Base-by-base conservation (phyloP, 2,113 vertebrate species). In the Mionectes macconnelli region DNA sequence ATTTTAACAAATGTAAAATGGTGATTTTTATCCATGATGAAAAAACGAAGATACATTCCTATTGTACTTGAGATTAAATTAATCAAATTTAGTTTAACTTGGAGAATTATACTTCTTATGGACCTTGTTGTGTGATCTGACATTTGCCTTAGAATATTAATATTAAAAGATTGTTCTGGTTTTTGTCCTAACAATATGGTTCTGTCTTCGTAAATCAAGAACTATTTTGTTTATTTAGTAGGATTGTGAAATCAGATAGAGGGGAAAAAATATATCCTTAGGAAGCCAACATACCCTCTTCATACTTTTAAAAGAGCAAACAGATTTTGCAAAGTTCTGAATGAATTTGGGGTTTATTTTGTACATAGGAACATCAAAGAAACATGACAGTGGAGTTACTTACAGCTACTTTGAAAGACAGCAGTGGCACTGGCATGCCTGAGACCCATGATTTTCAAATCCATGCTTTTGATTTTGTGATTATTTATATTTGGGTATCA, bases 291-390 rank as follows among this genome's bases (percentile, higher is more conserved):
- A 56, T 18, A 6, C 2, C 2, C 44, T 68, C 15, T 47, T 77
- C 37, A 33, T 45, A 63, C 4, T 67, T 74, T 33, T n/a, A 67
- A 69, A 89, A 75, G 5, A 44, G 28, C 24, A 67, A 89, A 62
- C 1, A 70, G 6, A 8, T 44, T 84, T 75, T 74, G 10, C 9
- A 37, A 89, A 77, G 31, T 72, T 70, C 24, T 25, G 55, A n/a
- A 67, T 31, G 56, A 53, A 35, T 68, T 55, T 44, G 33, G 30
- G 23, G 6, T 80, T 49, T 87, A 33, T 75, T 79, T 85, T 84
- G 17, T 39, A 60, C 13, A 35, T 31, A 75, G 14, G 85, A 74
- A 67, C n/a, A 75, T 78, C 70, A 95, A 92, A 85, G 39, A 62
- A 72, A 50, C 30, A 9, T 57, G 80, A 52, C 39, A 8, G 37